Evolutionary conservation across 2,888 invertebrate species (phyloP).

Genomic region (Pediacus dermestoides): DNA sequence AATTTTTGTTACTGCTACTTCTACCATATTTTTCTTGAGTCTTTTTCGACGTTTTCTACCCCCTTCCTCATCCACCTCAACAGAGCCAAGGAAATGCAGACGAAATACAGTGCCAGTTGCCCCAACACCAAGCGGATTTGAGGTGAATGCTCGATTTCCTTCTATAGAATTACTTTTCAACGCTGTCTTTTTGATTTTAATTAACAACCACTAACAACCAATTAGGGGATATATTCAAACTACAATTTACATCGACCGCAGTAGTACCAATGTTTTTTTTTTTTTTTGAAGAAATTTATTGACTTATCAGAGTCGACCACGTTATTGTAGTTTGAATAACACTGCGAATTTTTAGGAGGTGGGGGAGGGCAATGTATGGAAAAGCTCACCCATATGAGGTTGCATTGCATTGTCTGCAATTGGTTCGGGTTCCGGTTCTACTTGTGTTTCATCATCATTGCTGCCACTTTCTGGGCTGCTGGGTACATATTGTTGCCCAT

Average conservation of each 20-base stretch:
- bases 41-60: constrained; percentile 68
- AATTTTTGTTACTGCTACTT: constrained; percentile 81
- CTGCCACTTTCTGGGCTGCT: constrained; percentile 45
- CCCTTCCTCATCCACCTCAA: constrained; percentile 80
- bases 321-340: too few relatives aligned
- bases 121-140: constrained; percentile 51
- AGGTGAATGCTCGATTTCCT: constrained; percentile 42
- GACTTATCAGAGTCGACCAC: too few relatives aligned
- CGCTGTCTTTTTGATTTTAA: too few relatives aligned
- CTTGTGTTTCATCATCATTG: constrained; percentile 43
- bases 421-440: constrained; percentile 38
- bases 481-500: constrained; percentile 43
- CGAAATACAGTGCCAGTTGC: constrained; percentile 72
- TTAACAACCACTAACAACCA: too few relatives aligned
- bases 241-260: too few relatives aligned
- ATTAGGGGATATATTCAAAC: too few relatives aligned
- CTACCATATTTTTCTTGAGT: constrained; percentile 85
- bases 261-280: too few relatives aligned
- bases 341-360: too few relatives aligned
- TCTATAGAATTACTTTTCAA: constrained; percentile 43
- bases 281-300: too few relatives aligned
- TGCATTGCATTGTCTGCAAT: constrained; percentile 41
- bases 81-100: constrained; percentile 78
- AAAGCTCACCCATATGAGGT: constrained; percentile 46
- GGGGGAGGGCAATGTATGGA: too few relatives aligned